Percentiles rank a stretch among this genome's conserved stretches.
These are phyloP conservation scores for Dermatemys mawii DNA, from an alignment of 2,113 vertebrate genomes.

Conservation along the genomic window DNA sequence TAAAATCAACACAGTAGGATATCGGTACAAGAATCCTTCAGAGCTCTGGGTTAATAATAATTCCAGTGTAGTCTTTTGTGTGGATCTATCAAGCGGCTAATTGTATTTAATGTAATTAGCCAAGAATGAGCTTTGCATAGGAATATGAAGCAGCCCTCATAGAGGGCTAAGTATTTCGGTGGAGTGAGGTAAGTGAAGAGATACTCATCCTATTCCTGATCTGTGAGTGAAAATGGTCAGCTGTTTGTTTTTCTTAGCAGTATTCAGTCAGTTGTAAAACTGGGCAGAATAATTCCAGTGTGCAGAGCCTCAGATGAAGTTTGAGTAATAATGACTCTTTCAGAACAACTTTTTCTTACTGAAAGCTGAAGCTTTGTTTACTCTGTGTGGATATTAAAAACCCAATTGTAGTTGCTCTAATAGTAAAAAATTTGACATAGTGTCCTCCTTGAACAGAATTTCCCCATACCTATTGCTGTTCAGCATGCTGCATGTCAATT, in stretches of 20 bases:
- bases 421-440: not conserved
- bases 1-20: constrained; percentile 17
- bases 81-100: not conserved
- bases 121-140: not conserved
- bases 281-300: not conserved
- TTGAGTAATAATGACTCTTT: not conserved
- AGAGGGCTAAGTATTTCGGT: not conserved
- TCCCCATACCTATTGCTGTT: not conserved
- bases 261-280: not conserved
- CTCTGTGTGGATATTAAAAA: not conserved
- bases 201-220: not conserved
- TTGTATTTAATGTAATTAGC: not conserved
- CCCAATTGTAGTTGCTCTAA: not conserved
- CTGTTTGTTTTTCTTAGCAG: not conserved
- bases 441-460: not conserved
- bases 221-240: not conserved
- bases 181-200: not conserved
- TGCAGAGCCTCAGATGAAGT: not conserved
- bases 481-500: not conserved
- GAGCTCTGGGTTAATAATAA: constrained; percentile 3
- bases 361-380: not conserved
- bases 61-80: not conserved
- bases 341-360: not conserved
- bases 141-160: not conserved
- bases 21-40: constrained; percentile 35